Evolutionary conservation across 2,797 vertebrate species (phyloP).

Genomic region (Paramormyrops hopkinsi): DNA sequence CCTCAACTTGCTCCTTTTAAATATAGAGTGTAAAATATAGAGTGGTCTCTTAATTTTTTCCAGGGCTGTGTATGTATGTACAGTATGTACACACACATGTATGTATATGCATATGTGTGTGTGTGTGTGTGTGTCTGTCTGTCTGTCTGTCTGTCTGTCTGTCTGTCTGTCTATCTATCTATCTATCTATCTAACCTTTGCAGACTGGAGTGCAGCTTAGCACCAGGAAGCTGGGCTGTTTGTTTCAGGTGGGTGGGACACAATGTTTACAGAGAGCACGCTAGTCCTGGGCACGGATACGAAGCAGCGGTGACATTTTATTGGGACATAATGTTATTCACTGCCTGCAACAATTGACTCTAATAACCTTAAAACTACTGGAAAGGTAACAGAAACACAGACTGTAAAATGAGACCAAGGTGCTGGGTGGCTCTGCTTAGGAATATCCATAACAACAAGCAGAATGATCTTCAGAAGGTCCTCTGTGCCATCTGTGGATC

Average conservation of each 20-base stretch:
- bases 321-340: neutral
- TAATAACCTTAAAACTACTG: neutral
- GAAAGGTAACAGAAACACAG: neutral
- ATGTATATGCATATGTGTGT: no score
- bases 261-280: neutral
- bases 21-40: no score
- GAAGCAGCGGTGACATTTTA: neutral
- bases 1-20: no score
- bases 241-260: neutral
- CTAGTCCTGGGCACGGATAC: neutral
- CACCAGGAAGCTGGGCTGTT: neutral
- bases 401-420: neutral
- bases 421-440: neutral
- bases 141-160: no score
- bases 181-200: neutral
- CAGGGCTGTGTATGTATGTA: neutral
- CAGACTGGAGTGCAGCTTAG: neutral
- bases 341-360: neutral
- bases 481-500: neutral
- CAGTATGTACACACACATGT: neutral
- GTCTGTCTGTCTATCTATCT: neutral
- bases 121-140: no score
- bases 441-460: neutral
- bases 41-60: neutral
- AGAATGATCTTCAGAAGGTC: conserved; percentile 5